Evolutionary conservation across 2,113 vertebrate genomes (phyloP).

Genomic region (Ginglymostoma cirratum): DNA sequence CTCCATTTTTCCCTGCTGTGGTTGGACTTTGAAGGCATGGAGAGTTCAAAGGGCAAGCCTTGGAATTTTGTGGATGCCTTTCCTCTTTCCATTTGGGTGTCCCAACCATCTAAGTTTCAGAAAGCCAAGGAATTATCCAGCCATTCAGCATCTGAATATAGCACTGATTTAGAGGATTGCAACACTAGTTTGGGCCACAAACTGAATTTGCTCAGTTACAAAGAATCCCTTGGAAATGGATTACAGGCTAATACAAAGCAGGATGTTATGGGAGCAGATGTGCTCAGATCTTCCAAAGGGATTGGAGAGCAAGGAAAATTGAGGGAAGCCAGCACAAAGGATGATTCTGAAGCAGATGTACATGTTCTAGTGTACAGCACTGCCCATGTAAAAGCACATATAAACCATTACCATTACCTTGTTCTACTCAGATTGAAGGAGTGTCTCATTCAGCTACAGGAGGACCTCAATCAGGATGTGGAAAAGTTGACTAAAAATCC

Average conservation of each 20-base stretch:
- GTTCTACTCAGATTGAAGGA: constrained; percentile 87
- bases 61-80: constrained; percentile 81
- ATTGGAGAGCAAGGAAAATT: background rate
- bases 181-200: background rate
- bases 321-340: background rate
- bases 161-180: background rate
- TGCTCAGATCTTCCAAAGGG: background rate
- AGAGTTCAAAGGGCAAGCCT: constrained; percentile 67
- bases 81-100: constrained; percentile 78
- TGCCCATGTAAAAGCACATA: constrained; percentile 66
- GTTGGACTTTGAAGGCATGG: constrained; percentile 79
- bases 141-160: background rate
- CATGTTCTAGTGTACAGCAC: constrained; percentile 72
- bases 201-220: background rate
- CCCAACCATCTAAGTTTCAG: constrained; percentile 57
- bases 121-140: background rate
- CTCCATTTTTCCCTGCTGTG: constrained; percentile 68
- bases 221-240: background rate
- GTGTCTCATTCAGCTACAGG: constrained; percentile 66
- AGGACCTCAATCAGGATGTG: constrained; percentile 66
- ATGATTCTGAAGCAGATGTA: constrained; percentile 49
- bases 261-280: background rate
- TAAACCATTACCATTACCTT: constrained; percentile 94
- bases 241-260: background rate
- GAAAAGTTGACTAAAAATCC: constrained; percentile 51